These are phyloP conservation scores for Phocides pigmalion DNA, from an alignment of 1,140 invertebrate genomes.

Conservation along the genomic window DNA sequence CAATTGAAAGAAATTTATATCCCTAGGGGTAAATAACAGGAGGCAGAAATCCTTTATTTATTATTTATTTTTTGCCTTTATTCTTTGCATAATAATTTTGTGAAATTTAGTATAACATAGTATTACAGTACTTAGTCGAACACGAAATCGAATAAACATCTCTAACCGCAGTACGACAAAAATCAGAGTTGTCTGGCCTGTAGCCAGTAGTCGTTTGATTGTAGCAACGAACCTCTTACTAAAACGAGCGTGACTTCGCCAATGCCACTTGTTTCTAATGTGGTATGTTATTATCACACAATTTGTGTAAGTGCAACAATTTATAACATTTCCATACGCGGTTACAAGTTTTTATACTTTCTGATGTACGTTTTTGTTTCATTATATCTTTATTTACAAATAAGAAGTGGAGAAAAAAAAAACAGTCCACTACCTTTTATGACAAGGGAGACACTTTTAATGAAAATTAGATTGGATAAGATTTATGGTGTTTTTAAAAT, in stretches of 20 bases:
- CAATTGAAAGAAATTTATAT: no score
- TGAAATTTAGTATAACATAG: no score
- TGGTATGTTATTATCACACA: slow-evolving; percentile 27
- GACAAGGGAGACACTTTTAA: no score
- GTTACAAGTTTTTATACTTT: neutral
- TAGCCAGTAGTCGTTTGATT: slow-evolving; percentile 18
- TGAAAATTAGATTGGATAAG: no score
- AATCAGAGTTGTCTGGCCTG: slow-evolving; percentile 26
- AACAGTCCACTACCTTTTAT: no score
- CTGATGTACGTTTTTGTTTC: neutral
- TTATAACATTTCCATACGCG: slow-evolving; percentile 3
- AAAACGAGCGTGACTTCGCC: slow-evolving; percentile 29
- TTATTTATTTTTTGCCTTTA: no score
- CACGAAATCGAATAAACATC: slow-evolving; percentile 8
- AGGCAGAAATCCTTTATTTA: no score
- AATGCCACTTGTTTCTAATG: slow-evolving; percentile 25
- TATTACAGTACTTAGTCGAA: neutral
- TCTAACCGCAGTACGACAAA: slow-evolving; percentile 32
- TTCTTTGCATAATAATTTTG: no score
- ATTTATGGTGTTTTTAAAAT: no score
- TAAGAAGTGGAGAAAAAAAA: no score
- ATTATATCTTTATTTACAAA: neutral
- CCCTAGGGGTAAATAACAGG: no score
- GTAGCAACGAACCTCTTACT: slow-evolving; percentile 26
- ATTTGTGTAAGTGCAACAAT: slow-evolving; percentile 14